Conservation (phyloP, 2,797 vertebrate species). For the Chrysolophus pictus region DNA sequence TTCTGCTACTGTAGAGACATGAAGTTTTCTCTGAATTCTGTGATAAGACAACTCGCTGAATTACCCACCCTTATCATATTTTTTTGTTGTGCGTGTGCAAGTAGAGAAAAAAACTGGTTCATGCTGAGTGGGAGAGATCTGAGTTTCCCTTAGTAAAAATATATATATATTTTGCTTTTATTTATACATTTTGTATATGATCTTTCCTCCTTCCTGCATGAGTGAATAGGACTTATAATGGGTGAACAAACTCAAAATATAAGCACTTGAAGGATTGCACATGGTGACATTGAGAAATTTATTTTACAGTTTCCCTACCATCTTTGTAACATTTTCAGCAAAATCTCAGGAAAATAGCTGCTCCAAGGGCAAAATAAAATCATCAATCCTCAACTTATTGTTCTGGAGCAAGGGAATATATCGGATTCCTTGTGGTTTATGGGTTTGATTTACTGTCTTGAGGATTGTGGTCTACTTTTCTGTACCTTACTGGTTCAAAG, state of each 20-base stretch:
- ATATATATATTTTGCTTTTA: neutral
- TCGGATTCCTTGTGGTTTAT: neutral
- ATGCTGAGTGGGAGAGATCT: neutral
- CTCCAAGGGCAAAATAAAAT: neutral
- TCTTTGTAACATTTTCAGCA: neutral
- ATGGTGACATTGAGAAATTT: neutral
- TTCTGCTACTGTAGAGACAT: neutral
- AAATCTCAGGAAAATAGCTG: neutral
- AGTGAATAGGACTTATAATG: neutral
- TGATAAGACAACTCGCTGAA: neutral
- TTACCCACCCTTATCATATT: neutral
- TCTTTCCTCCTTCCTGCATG: neutral
- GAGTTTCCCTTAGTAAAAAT: neutral
- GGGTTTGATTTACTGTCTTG: conserved; percentile 1
- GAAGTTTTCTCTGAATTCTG: neutral
- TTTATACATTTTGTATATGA: neutral
- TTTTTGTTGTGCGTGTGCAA: neutral
- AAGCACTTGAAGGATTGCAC: neutral
- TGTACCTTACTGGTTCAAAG: neutral
- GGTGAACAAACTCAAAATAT: neutral
- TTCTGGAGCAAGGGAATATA: neutral
- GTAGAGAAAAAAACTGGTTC: neutral
- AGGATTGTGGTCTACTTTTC: neutral
- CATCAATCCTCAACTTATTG: neutral
- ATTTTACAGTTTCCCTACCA: neutral